Evolutionary conservation across 2,113 vertebrate species (phyloP).

Genomic region (Peromyscus californicus): DNA sequence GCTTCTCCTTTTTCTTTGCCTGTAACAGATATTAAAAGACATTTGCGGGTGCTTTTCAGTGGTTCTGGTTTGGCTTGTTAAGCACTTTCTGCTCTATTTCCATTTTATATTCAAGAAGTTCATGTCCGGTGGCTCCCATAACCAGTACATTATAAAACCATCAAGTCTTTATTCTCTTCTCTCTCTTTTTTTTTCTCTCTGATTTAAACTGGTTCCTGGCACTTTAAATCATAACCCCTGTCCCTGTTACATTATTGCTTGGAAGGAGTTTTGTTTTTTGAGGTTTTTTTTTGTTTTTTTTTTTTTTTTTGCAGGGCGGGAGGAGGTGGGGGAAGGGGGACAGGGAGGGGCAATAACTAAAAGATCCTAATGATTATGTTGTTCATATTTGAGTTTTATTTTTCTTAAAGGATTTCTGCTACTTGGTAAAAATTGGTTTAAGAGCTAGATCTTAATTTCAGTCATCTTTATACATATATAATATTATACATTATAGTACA

Average conservation of each 20-base stretch:
- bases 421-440: constrained; percentile 31
- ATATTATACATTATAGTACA: too few species aligned
- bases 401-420: background rate
- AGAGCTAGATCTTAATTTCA: constrained; percentile 14
- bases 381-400: background rate
- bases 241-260: background rate
- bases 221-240: background rate
- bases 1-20: constrained; percentile 51
- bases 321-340: fast-evolving
- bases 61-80: constrained; percentile 57
- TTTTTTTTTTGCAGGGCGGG: too few species aligned
- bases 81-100: constrained; percentile 66
- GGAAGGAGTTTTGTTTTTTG: background rate
- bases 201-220: background rate
- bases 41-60: constrained; percentile 60
- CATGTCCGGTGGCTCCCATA: constrained; percentile 46
- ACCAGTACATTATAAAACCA: constrained; percentile 59
- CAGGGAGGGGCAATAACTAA: background rate
- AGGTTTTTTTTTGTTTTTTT: background rate
- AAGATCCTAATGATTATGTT: background rate
- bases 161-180: background rate
- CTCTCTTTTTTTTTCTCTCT: too few species aligned
- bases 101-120: constrained; percentile 67
- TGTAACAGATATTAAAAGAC: constrained; percentile 56
- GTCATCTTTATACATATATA: background rate